Conservation (phyloP, 2,888 invertebrate genomes). For the Nomada ruficornis region DNA sequence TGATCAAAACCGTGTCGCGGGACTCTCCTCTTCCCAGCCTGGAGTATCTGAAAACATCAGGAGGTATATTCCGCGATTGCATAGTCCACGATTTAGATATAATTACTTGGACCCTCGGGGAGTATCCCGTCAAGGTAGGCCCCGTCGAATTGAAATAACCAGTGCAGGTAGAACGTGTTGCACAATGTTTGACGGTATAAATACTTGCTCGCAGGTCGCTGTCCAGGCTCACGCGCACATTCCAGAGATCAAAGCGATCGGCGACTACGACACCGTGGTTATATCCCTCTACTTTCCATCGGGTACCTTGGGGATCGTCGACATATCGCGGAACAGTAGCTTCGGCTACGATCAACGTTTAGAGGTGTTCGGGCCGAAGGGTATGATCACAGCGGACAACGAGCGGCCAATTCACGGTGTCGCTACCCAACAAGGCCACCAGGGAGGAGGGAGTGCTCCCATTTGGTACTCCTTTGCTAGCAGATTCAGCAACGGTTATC, state of each 20-base stretch:
- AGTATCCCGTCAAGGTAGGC: slow-evolving; percentile 86
- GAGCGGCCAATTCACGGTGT: slow-evolving; percentile 85
- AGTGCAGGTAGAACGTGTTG: too few species aligned
- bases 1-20: slow-evolving; percentile 87
- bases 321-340: slow-evolving; percentile 87
- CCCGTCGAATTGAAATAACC: too few species aligned
- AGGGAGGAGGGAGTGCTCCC: slow-evolving; percentile 80
- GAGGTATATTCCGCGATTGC: slow-evolving; percentile 89
- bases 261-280: slow-evolving; percentile 88
- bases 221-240: slow-evolving; percentile 84
- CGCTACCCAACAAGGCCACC: slow-evolving; percentile 83
- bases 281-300: slow-evolving; percentile 87
- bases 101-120: slow-evolving; percentile 88
- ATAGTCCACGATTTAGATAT: slow-evolving; percentile 89
- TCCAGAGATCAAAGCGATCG: slow-evolving; percentile 86
- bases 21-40: slow-evolving; percentile 88
- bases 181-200: neutral
- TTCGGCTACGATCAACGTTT: slow-evolving; percentile 90
- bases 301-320: slow-evolving; percentile 87
- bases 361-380: slow-evolving; percentile 88
- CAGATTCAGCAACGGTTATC: slow-evolving; percentile 86
- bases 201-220: slow-evolving; percentile 69
- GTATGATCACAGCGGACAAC: slow-evolving; percentile 86
- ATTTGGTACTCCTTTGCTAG: slow-evolving; percentile 88
- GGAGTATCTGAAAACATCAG: slow-evolving; percentile 87